Percentiles rank a stretch among this genome's conserved stretches.
These are phyloP conservation scores for Echeneis naucrates DNA, from an alignment of 2,797 vertebrate genomes.

Conservation along the genomic window DNA sequence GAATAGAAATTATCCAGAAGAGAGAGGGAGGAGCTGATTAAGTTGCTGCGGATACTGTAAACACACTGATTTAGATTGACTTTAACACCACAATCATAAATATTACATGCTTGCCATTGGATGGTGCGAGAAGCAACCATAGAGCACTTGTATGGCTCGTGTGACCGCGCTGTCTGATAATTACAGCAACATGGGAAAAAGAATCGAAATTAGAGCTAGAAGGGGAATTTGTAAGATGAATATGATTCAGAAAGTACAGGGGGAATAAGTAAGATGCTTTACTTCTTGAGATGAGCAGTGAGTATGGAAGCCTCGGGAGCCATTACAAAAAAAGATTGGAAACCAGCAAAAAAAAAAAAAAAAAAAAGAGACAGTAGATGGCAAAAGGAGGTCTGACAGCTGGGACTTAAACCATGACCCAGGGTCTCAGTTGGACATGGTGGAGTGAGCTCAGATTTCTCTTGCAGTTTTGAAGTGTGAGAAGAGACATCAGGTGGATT, in stretches of 20 bases:
- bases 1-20: conserved; percentile 24
- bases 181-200: background rate
- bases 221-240: background rate
- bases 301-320: conserved; percentile 42
- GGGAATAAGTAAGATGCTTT: background rate
- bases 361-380: conserved; percentile 15
- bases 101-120: conserved; percentile 3
- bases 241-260: conserved; percentile 6
- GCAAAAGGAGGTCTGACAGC: conserved; percentile 20
- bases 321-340: conserved; percentile 44
- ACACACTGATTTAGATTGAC: background rate
- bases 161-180: background rate
- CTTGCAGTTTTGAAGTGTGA: conserved; percentile 6
- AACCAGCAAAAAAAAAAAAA: conserved; percentile 36
- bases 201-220: background rate
- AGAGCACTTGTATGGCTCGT: background rate
- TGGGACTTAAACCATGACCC: conserved; percentile 35
- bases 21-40: conserved; percentile 7
- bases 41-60: conserved; percentile 14
- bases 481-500: conserved; percentile 22
- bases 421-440: conserved; percentile 8
- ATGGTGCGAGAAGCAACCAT: background rate
- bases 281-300: conserved; percentile 41
- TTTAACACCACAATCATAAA: conserved; percentile 7
- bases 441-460: background rate